phyloP scores from a whole-genome alignment of 2,797 vertebrate species.

The Falco novaeseelandiae region DNA sequence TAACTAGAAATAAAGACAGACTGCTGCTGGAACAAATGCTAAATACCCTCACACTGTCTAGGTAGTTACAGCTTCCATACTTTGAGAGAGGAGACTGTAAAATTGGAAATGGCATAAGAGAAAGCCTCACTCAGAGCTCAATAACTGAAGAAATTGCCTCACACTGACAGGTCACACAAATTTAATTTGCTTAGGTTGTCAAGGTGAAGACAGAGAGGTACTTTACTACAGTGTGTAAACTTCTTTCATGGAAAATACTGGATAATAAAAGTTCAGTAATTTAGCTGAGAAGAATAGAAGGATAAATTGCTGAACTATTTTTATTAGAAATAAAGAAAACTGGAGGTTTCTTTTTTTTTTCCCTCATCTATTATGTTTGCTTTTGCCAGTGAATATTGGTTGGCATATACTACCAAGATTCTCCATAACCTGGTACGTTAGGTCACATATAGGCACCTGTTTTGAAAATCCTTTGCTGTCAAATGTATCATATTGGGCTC shows the following conservation, averaged over 20 bases:
- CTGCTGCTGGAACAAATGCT: neutral
- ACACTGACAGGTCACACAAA: neutral
- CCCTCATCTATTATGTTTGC: neutral
- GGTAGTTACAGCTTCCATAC: neutral
- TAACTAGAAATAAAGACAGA: neutral
- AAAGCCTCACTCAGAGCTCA: neutral
- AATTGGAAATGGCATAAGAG: neutral
- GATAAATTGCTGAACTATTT: neutral
- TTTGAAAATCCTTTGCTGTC: neutral
- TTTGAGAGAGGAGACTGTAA: neutral
- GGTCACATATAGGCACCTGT: neutral
- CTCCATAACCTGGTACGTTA: neutral
- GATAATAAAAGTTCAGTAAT: neutral
- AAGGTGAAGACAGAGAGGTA: neutral
- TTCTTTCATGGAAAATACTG: neutral
- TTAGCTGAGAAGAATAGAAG: neutral
- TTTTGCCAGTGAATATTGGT: neutral
- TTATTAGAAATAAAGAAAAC: neutral
- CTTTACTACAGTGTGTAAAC: neutral
- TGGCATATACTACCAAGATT: neutral
- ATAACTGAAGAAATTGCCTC: neutral
- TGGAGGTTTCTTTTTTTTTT: neutral
- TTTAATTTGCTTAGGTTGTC: neutral
- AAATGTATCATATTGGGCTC: neutral
- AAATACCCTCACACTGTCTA: neutral